Percentiles rank a stretch among this genome's conserved stretches.
phyloP scores from a whole-genome alignment of 2,888 invertebrate genomes.

The Limnephilus marmoratus region DNA sequence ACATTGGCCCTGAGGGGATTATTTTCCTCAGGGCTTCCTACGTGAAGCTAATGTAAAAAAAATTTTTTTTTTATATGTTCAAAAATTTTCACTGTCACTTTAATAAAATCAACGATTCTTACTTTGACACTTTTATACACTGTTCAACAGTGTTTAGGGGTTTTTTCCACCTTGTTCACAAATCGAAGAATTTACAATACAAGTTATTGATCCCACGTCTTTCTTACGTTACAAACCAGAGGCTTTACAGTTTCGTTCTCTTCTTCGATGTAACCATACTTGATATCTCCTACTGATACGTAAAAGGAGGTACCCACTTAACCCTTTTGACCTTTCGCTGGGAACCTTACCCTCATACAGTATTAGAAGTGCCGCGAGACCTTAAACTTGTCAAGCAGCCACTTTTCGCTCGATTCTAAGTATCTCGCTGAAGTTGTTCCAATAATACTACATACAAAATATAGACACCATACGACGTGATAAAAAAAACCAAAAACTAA shows the following conservation, averaged over 20 bases:
- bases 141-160: too few relatives aligned
- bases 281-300: not conserved
- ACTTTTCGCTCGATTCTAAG: constrained; percentile 11
- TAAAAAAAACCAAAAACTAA: not conserved
- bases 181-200: too few relatives aligned
- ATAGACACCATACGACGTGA: not conserved
- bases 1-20: too few relatives aligned
- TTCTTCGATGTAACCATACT: not conserved
- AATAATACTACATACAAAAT: not conserved
- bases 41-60: too few relatives aligned
- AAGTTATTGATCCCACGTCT: too few relatives aligned
- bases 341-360: not conserved
- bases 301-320: not conserved
- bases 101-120: too few relatives aligned
- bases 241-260: not conserved
- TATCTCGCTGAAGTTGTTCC: not conserved
- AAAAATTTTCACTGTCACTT: too few relatives aligned
- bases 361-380: not conserved
- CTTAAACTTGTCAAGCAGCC: constrained; percentile 27
- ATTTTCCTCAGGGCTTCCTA: too few relatives aligned
- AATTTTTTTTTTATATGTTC: too few relatives aligned
- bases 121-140: too few relatives aligned
- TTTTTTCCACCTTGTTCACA: too few relatives aligned
- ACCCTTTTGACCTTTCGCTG: constrained; percentile 12
- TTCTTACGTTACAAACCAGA: not conserved